Evolutionary conservation across 2,797 vertebrate species (phyloP), one percentile per base, ranked within the genome.

Genomic region (Setipinna tenuifilis): DNA sequence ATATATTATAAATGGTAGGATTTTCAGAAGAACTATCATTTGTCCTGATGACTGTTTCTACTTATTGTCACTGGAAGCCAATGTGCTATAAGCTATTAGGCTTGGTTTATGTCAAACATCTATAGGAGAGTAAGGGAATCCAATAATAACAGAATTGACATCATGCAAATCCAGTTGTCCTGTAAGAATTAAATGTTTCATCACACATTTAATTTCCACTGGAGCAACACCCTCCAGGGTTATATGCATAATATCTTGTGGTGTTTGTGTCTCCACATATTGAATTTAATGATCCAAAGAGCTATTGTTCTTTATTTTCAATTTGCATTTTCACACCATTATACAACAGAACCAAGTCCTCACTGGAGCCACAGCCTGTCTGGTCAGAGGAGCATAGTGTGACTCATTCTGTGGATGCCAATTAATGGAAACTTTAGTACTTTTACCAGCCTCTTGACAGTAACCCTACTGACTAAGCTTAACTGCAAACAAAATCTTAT

Each of bases 51-150:
- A 86, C 21, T 86, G 85, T 44, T 86, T 86, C 48, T 83, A 78
- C 86, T 83, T 87, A 84, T 87, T 89, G 68, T 89, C 88, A 89
- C 85, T 85, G 78, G 62, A 85, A 86, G 86, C 61, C 54, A 88
- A 17, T 58, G 85, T 28, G 80, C 80, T 87, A 10, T 82, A 25
- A 31, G 81, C 82, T 75, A 78, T 87, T 17, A 81, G 83, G 83
- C 68, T 59, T 61, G 85, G 82, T 65, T 86, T 86, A 59, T 86
- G 48, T 25, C 84, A 35, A 1, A 46, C 48, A 83, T 83, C 82
- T 31, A 46, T 0, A 19, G 50, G 68, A 83, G 82, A 61, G 21
- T 86, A 86, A 44, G 85, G 85, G 46, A 83, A 86, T 59, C 85
- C 6, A 21, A 44, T 21, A 48, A 86, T 84, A 62, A 35, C 85